phyloP scores from a whole-genome alignment of 2,797 vertebrate genomes.

The Melanotaenia nigrans region DNA sequence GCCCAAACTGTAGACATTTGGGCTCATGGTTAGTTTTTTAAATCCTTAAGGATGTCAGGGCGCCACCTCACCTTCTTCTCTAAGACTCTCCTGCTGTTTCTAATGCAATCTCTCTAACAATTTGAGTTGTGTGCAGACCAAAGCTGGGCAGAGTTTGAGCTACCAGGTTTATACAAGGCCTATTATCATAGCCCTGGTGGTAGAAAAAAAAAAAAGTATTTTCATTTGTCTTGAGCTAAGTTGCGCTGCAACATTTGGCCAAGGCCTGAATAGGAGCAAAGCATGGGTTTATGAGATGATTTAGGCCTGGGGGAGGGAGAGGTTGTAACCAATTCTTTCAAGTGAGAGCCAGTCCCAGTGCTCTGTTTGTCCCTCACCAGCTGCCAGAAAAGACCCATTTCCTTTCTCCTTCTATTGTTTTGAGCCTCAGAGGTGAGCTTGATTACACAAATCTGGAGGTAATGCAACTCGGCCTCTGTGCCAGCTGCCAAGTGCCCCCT shows the following conservation, averaged over 20 bases:
- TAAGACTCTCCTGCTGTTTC: slow-evolving; percentile 14
- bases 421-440: slow-evolving; percentile 77
- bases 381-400: slow-evolving; percentile 68
- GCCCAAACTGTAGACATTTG: background rate
- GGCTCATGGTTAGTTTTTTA: slow-evolving; percentile 7
- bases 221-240: slow-evolving; percentile 66
- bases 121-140: slow-evolving; percentile 25
- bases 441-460: slow-evolving; percentile 78
- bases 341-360: slow-evolving; percentile 55
- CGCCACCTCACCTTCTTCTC: slow-evolving; percentile 2
- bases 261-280: slow-evolving; percentile 59
- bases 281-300: slow-evolving; percentile 72
- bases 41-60: background rate
- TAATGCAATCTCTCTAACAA: slow-evolving; percentile 13
- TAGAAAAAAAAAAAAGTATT: slow-evolving; percentile 63
- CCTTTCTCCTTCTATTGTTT: slow-evolving; percentile 68
- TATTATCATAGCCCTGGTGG: slow-evolving; percentile 59
- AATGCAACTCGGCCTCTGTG: slow-evolving; percentile 67
- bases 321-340: slow-evolving; percentile 58
- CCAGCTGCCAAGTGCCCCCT: slow-evolving; percentile 64
- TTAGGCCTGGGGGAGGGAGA: slow-evolving; percentile 50
- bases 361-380: slow-evolving; percentile 70
- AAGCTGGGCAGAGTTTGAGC: slow-evolving; percentile 32
- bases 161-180: slow-evolving; percentile 30
- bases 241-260: slow-evolving; percentile 66